Conservation (phyloP, 2,113 vertebrate genomes). For the Mormyrus lacerda region DNA sequence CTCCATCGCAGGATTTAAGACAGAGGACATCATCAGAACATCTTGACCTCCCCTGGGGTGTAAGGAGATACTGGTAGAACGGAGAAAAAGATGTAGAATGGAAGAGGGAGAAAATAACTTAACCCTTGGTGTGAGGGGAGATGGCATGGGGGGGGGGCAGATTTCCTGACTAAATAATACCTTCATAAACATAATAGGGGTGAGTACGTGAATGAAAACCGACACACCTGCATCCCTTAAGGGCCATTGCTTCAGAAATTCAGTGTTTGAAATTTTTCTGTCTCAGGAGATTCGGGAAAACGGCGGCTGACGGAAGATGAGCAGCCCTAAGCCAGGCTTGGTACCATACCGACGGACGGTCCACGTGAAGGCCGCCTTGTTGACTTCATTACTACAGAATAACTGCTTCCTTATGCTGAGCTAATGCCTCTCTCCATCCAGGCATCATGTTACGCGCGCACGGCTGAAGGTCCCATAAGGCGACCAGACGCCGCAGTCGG, state of each 20-base stretch:
- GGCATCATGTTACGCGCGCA: neutral
- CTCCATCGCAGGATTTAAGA: neutral
- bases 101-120: neutral
- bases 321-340: neutral
- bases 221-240: neutral
- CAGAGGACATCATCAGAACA: neutral
- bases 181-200: neutral
- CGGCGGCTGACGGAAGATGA: neutral
- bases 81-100: neutral
- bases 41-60: neutral
- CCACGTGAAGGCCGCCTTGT: neutral
- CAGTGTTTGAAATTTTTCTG: neutral
- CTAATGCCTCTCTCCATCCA: neutral
- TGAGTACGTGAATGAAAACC: neutral
- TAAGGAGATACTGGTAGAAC: neutral
- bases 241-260: neutral
- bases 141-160: neutral
- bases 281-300: neutral
- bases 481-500: neutral
- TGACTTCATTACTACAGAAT: conserved; percentile 12
- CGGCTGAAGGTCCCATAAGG: neutral
- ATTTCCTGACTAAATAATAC: conserved; percentile 6
- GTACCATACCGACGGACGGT: neutral
- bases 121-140: neutral
- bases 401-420: conserved; percentile 2